phyloP scores from a whole-genome alignment of 2,113 vertebrate species.

The Eudyptes chrysolophus region DNA sequence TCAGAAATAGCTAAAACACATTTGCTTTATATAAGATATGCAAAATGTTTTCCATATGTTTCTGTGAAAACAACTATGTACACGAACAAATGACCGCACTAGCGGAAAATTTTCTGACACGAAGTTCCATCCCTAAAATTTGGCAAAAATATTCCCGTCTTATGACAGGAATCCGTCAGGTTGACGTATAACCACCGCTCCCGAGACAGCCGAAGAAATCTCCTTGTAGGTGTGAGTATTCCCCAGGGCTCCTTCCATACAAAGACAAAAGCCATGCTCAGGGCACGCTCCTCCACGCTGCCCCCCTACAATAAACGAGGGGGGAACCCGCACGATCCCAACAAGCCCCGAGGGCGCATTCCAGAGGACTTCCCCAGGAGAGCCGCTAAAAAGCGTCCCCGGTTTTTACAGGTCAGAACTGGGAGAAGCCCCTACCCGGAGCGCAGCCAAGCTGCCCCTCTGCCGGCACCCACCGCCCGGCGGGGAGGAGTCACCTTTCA shows the following conservation, averaged over 20 bases:
- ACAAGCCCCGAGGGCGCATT: accelerated
- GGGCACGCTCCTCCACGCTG: accelerated
- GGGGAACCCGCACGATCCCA: accelerated
- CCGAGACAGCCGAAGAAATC: neutral
- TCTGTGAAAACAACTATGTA: neutral
- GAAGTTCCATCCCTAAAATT: neutral
- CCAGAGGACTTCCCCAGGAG: accelerated
- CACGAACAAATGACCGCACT: accelerated
- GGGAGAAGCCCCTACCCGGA: too few relatives aligned
- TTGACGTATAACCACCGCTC: accelerated
- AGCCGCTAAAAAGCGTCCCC: accelerated
- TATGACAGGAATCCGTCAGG: neutral
- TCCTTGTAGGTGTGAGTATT: accelerated
- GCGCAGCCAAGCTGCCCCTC: neutral
- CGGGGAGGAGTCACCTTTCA: too few relatives aligned
- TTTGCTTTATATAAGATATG: accelerated
- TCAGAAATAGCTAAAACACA: neutral
- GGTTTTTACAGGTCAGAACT: neutral
- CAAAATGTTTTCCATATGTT: neutral
- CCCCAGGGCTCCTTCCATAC: accelerated
- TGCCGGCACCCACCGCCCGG: neutral
- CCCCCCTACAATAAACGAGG: accelerated
- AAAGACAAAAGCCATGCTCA: neutral
- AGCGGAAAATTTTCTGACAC: neutral
- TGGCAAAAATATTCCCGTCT: neutral